A percentile compares a stretch with the other conserved stretches of the same genome.
Evolutionary conservation across 2,888 invertebrate genomes (phyloP).

Genomic region (Amaurobius ferox): DNA sequence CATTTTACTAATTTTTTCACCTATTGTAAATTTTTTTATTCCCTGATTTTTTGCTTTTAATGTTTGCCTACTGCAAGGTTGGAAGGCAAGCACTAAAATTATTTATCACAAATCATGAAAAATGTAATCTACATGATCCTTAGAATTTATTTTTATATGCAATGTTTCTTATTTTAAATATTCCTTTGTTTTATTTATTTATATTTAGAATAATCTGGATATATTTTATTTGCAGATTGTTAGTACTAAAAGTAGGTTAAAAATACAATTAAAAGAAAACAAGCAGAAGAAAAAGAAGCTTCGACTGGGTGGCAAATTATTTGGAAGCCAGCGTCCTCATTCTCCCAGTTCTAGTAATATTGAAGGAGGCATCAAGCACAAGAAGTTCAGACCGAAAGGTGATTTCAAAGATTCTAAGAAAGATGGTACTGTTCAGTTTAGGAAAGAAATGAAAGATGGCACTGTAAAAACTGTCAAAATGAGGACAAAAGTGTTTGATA

Average conservation of each 20-base stretch:
- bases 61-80: too few relatives aligned
- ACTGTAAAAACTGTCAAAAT: slow-evolving; percentile 54
- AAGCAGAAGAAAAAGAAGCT: slow-evolving; percentile 74
- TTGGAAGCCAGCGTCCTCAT: slow-evolving; percentile 21
- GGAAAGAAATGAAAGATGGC: slow-evolving; percentile 62
- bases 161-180: too few relatives aligned
- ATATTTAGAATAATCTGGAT: too few relatives aligned
- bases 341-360: not conserved
- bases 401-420: slow-evolving; percentile 74
- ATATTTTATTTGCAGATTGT: slow-evolving; percentile 1
- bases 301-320: slow-evolving; percentile 74
- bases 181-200: too few relatives aligned
- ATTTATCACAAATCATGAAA: too few relatives aligned
- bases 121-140: too few relatives aligned
- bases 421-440: slow-evolving; percentile 65
- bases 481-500: slow-evolving; percentile 65
- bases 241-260: slow-evolving; percentile 31
- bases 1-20: too few relatives aligned
- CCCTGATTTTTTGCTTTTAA: too few relatives aligned
- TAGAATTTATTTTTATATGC: too few relatives aligned
- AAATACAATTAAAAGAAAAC: slow-evolving; percentile 30
- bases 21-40: too few relatives aligned
- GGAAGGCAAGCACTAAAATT: too few relatives aligned
- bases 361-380: slow-evolving; percentile 34
- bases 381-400: slow-evolving; percentile 55